Evolutionary conservation across 1,140 invertebrate genomes (phyloP), one percentile per base, ranked within the genome.

Genomic region (Pinna nobilis): DNA sequence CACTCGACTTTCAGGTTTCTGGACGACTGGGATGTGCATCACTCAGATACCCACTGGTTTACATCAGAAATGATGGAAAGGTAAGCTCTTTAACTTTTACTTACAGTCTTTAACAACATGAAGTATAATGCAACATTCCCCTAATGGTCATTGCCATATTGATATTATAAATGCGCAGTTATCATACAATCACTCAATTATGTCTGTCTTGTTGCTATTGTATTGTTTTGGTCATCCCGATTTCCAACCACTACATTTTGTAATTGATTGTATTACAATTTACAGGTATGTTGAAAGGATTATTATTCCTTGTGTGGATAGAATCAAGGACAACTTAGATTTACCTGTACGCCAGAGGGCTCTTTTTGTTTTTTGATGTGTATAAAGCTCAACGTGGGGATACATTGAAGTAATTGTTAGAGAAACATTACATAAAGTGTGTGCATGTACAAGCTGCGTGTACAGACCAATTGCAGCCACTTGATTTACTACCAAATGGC

Each of bases 11-110:
- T 68, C n/a, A 63, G 25, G 3, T 78, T 77, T 39, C 66, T 72
- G 4, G 64, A 55, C 9, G 64, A 47, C 7, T 80, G 72, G 76
- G 64, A 76, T 67, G 53, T 80, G 5, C 60, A 59, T 13, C 63
- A 73, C 35, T 59, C 73, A 35, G 69, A 74, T 41, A 66, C 37
- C 18, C 79, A 80, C 60, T 79, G 74, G 69, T 33, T n/a, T 7
- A 73, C 39, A 9, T 47, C 53, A 20, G 74, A 69, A 2, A 35
- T 53, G 20, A 77, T 76, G 68, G n/a, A n/a, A n/a, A n/a, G n/a
- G n/a, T n/a, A n/a, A n/a, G n/a, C n/a, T n/a, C n/a, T n/a, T n/a
- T n/a, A n/a, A n/a, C n/a, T n/a, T n/a, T n/a, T n/a, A n/a, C n/a
- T n/a, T n/a, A n/a, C n/a, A n/a, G n/a, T n/a, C n/a, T n/a, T n/a